Evolutionary conservation across 1,140 invertebrate genomes (phyloP).

Genomic region (Limonius californicus): DNA sequence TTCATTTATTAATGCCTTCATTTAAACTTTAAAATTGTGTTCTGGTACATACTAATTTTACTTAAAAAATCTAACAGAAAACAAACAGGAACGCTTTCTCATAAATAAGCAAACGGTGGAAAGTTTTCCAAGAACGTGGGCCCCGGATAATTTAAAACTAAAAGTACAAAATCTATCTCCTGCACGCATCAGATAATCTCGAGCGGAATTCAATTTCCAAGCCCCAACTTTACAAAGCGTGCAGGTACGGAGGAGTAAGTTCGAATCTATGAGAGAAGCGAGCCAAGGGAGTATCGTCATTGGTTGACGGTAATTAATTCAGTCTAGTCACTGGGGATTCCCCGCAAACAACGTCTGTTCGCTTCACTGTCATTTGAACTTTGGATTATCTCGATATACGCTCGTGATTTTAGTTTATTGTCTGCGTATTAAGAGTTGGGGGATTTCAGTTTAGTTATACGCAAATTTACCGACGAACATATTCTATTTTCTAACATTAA

Average conservation of each 20-base stretch:
- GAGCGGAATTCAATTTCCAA: slow-evolving; percentile 9
- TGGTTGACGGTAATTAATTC: slow-evolving; percentile 28
- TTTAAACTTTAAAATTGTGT: too few relatives aligned
- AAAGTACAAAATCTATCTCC: slow-evolving; percentile 3
- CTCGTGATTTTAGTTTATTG: slow-evolving; percentile 15
- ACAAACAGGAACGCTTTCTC: too few relatives aligned
- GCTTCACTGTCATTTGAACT: slow-evolving; percentile 26
- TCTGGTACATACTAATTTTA: too few relatives aligned
- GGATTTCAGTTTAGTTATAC: too few relatives aligned
- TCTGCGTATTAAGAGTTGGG: not conserved
- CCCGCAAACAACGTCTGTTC: slow-evolving; percentile 28
- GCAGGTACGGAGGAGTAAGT: not conserved
- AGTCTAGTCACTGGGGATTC: slow-evolving; percentile 29
- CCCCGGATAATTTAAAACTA: not conserved
- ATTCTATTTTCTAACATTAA: too few relatives aligned
- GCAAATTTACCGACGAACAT: too few relatives aligned
- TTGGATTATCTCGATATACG: slow-evolving; percentile 20
- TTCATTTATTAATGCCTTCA: too few relatives aligned
- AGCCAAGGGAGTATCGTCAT: slow-evolving; percentile 18
- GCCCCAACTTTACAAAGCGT: slow-evolving; percentile 6
- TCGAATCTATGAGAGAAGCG: slow-evolving; percentile 7
- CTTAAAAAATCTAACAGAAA: too few relatives aligned
- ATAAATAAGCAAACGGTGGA: too few relatives aligned
- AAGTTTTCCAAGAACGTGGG: too few relatives aligned
- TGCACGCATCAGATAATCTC: slow-evolving; percentile 3